phyloP scores from a whole-genome alignment of 2,888 invertebrate species.

The Bibio marci region DNA sequence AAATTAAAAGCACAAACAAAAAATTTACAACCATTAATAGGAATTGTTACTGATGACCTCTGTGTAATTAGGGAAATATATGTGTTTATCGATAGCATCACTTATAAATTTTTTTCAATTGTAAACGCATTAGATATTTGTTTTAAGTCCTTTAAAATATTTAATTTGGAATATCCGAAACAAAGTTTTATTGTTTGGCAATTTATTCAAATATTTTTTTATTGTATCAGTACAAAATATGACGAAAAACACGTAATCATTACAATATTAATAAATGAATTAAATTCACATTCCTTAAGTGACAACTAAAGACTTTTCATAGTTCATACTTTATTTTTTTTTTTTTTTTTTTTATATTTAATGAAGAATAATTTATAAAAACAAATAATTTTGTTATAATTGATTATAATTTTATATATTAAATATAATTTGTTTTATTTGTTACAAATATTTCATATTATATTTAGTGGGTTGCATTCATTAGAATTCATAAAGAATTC shows the following conservation, averaged over 20 bases:
- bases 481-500: too few relatives aligned
- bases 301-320: too few relatives aligned
- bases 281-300: too few relatives aligned
- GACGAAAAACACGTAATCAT: background rate
- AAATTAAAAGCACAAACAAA: background rate
- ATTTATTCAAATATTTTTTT: conserved; percentile 2
- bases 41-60: background rate
- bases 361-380: too few relatives aligned
- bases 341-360: too few relatives aligned
- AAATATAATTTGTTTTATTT: too few relatives aligned
- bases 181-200: conserved; percentile 1
- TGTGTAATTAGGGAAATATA: background rate
- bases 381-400: too few relatives aligned
- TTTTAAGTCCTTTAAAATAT: conserved; percentile 1
- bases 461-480: too few relatives aligned
- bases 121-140: conserved; percentile 1
- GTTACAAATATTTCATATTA: too few relatives aligned
- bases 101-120: background rate
- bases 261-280: background rate
- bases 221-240: background rate
- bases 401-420: too few relatives aligned
- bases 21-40: conserved; percentile 2
- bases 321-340: too few relatives aligned
- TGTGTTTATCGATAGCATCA: conserved; percentile 1
- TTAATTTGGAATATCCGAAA: conserved; percentile 2